Conservation (phyloP, 2,888 invertebrate genomes). For the Bellardia pandia region DNA sequence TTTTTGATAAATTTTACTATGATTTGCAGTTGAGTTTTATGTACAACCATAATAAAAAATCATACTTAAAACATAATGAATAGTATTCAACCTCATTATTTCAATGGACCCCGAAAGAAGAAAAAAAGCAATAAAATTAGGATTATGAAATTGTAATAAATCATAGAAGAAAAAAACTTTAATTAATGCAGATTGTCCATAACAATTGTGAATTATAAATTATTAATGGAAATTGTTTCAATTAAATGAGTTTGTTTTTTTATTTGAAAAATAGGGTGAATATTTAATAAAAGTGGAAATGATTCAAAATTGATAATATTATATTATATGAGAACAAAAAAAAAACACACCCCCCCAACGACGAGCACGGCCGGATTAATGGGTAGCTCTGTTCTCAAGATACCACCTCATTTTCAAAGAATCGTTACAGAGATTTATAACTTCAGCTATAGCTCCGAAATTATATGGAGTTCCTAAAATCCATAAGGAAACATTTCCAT, state of each 20-base stretch:
- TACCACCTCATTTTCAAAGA: no score
- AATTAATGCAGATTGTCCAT: neutral
- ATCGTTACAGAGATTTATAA: no score
- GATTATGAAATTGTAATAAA: neutral
- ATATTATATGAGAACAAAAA: no score
- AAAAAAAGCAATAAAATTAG: neutral
- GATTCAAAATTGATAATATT: no score
- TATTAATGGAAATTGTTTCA: neutral
- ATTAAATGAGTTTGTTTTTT: neutral
- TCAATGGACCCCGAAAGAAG: neutral
- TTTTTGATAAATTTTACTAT: neutral
- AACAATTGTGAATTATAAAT: slow-evolving; percentile 17
- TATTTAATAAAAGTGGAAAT: neutral
- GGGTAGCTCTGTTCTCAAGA: no score
- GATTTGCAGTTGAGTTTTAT: neutral
- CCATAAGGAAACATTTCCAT: no score
- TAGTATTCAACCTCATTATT: slow-evolving; percentile 11
- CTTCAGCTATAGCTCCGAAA: no score
- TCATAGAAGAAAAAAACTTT: neutral
- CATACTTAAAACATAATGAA: neutral
- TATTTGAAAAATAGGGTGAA: neutral
- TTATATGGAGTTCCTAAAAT: no score
- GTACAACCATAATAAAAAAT: neutral
- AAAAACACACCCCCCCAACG: no score
- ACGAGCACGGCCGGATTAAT: no score